These are phyloP conservation scores for Auanema sp. DNA, from an alignment of 2,888 invertebrate genomes.

Conservation along the genomic window DNA sequence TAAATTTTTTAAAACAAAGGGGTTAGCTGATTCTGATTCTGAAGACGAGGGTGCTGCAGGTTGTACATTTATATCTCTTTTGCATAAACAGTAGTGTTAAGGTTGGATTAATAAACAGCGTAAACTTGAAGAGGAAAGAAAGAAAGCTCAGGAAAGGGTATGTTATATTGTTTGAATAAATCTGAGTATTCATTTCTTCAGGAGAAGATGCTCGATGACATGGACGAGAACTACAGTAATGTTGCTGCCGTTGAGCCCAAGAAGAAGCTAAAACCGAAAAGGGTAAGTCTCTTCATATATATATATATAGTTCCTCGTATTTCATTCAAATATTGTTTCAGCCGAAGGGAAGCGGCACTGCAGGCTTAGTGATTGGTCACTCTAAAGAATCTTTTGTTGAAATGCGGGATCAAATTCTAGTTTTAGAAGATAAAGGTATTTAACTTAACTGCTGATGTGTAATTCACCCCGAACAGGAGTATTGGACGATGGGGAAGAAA, in stretches of 20 bases:
- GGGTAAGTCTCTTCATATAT: constrained; percentile 10
- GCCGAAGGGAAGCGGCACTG: constrained; percentile 25
- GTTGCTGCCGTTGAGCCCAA: constrained; percentile 80
- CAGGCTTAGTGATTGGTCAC: constrained; percentile 85
- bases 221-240: constrained; percentile 92
- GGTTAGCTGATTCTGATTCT: constrained; percentile 52
- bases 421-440: constrained; percentile 83
- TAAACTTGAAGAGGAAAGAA: constrained; percentile 77
- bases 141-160: constrained; percentile 77
- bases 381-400: constrained; percentile 64
- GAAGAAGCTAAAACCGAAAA: constrained; percentile 27
- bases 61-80: constrained; percentile 6
- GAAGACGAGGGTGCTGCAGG: constrained; percentile 38
- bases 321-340: background rate
- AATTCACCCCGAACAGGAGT: constrained; percentile 71
- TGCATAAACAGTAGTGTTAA: constrained; percentile 1
- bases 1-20: constrained; percentile 51
- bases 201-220: constrained; percentile 90
- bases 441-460: background rate
- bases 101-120: constrained; percentile 84
- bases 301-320: background rate
- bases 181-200: constrained; percentile 61
- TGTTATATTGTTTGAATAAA: constrained; percentile 2
- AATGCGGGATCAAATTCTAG: constrained; percentile 78
- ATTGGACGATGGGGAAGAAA: constrained; percentile 81